phyloP scores from a whole-genome alignment of 2,888 invertebrate species.

The Eristalis intricaria region DNA sequence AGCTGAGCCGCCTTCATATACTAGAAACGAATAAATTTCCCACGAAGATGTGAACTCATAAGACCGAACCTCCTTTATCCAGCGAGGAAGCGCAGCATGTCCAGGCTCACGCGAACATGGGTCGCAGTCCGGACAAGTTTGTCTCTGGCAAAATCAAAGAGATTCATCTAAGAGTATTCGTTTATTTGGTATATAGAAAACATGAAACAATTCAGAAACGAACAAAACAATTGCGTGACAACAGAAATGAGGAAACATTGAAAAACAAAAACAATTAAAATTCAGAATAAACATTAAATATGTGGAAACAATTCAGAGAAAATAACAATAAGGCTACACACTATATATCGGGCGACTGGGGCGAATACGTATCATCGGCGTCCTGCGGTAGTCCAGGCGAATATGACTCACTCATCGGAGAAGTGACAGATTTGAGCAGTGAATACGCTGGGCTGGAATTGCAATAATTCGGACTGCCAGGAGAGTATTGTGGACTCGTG shows the following conservation, averaged over 20 bases:
- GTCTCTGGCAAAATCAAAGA: too few species aligned
- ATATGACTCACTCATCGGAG: slow-evolving; percentile 89
- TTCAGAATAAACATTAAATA: not conserved
- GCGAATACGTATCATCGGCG: slow-evolving; percentile 20
- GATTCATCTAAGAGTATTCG: too few species aligned
- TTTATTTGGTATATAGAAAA: too few species aligned
- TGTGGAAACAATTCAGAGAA: not conserved
- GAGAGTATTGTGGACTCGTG: slow-evolving; percentile 88
- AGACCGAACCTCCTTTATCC: too few species aligned
- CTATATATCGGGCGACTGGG: slow-evolving; percentile 24
- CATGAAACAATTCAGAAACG: not conserved
- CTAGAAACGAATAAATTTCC: too few species aligned
- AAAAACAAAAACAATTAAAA: not conserved
- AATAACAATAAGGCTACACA: not conserved
- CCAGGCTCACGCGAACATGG: too few species aligned
- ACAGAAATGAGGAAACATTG: not conserved
- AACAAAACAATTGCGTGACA: not conserved
- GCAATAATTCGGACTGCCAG: slow-evolving; percentile 84
- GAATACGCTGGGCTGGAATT: slow-evolving; percentile 85
- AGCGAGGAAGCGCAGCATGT: too few species aligned
- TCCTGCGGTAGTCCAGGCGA: slow-evolving; percentile 75
- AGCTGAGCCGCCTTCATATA: too few species aligned
- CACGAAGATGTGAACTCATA: too few species aligned
- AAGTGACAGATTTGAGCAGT: slow-evolving; percentile 88
- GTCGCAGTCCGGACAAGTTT: too few species aligned